Evolutionary conservation across 2,888 invertebrate species (phyloP), one percentile per base, ranked within the genome.

Genomic region (Lycocerus yunnanus): DNA sequence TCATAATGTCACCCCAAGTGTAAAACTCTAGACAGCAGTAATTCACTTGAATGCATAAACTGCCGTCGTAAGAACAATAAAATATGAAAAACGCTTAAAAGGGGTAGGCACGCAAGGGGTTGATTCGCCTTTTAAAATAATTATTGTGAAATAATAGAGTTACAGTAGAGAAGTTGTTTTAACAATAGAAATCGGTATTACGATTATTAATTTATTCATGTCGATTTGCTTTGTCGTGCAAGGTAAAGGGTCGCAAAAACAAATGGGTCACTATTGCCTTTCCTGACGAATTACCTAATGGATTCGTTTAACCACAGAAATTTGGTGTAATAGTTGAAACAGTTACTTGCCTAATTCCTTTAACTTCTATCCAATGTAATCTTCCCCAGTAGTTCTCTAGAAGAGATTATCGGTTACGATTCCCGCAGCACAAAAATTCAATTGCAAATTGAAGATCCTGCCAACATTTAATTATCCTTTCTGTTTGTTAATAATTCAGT

Each of bases 1-100:
- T 73, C 69, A 60, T 66, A 73, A 66, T 73, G 73, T 69, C 69
- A 65, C 73, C 73, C 73, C 66, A 67, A 73, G 69, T 69, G 66
- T 60, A 59, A 60, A 73, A 60, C 61, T 69, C 43, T 18, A 61
- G 72, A 73, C 69, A 67, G 20, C 16, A 13, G 61, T 63, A 63
- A 63, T 18, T 63, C 61, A 63, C 61, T 63, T 63, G 61, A 63
- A 63, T 63, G 61, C 20, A 63, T 63, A 63, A 63, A 63, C 16
- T n/a, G 61, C 20, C 61, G 61, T 63, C 20, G 20, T 20, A 63
- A 63, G 61, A 63, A 63, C 61, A 63, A 63, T 63, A 63, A 63
- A 63, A 63, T 20, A 63, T 18, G 20, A 63, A 63, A 63, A 63
- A 63, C 15, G 13, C 18, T 18, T 63, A n/a, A 63, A 63, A 63